A percentile compares a stretch with the other conserved stretches of the same genome.
These are phyloP conservation scores for Apotomis capreana DNA, from an alignment of 2,888 invertebrate species.

Conservation along the genomic window DNA sequence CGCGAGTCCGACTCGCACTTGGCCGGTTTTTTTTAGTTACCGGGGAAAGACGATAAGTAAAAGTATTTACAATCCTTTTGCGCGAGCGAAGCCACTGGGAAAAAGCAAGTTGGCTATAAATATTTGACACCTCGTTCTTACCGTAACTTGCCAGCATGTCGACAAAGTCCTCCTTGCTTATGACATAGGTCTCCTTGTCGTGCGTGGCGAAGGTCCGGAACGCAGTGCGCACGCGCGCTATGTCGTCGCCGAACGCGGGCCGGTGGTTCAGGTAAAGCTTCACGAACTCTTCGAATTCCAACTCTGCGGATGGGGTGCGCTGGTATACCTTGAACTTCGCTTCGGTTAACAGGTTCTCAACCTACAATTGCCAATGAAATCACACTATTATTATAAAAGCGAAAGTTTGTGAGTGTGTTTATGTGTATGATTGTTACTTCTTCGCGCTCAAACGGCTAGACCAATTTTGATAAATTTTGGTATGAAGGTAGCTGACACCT, in stretches of 20 bases:
- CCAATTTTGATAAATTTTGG: too few species aligned
- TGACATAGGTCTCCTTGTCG: slow-evolving; percentile 50
- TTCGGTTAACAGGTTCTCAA: slow-evolving; percentile 84
- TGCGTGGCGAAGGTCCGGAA: slow-evolving; percentile 73
- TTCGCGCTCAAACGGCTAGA: too few species aligned
- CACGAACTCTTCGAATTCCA: slow-evolving; percentile 87
- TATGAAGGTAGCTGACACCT: too few species aligned
- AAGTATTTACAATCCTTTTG: too few species aligned
- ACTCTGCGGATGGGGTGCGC: slow-evolving; percentile 74
- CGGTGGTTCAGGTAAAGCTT: slow-evolving; percentile 86
- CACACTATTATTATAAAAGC: too few species aligned
- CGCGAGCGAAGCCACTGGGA: too few species aligned
- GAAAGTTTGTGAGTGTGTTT: too few species aligned
- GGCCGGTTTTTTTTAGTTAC: too few species aligned
- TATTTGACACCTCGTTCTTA: slow-evolving; percentile 40
- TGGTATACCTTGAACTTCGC: slow-evolving; percentile 80
- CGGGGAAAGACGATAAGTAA: too few species aligned
- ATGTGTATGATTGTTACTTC: too few species aligned
- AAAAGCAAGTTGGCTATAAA: too few species aligned
- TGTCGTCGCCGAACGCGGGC: slow-evolving; percentile 82
- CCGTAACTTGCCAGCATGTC: slow-evolving; percentile 67
- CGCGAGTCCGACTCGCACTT: too few species aligned
- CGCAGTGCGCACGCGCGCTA: slow-evolving; percentile 70
- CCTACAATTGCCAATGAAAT: slow-evolving; percentile 58
- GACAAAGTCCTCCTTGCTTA: slow-evolving; percentile 72